Percentiles rank a stretch among this genome's conserved stretches.
phyloP scores from a whole-genome alignment of 2,797 vertebrate species.

The Anabas testudineus region DNA sequence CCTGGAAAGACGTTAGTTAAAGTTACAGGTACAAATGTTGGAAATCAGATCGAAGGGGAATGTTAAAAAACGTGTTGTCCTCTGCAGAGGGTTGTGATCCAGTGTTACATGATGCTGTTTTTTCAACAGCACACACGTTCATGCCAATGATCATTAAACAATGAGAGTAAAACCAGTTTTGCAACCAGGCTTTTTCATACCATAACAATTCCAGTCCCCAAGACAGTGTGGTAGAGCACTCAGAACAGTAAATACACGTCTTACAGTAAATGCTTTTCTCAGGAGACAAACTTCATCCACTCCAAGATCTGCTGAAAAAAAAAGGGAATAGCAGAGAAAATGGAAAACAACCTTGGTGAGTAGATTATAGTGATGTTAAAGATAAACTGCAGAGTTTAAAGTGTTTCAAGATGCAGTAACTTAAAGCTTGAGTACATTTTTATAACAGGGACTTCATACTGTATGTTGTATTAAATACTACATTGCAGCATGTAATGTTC shows the following conservation, averaged over 20 bases:
- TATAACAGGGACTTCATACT: neutral
- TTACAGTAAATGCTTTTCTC: neutral
- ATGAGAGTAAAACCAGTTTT: conserved; percentile 7
- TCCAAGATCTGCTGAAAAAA: neutral
- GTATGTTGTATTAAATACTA: neutral
- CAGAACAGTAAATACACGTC: neutral
- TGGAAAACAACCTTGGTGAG: conserved; percentile 37
- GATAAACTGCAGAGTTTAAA: neutral
- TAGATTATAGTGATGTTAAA: neutral
- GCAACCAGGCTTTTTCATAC: too few relatives aligned
- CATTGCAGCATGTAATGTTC: neutral
- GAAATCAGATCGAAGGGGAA: too few relatives aligned
- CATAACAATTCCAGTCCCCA: neutral
- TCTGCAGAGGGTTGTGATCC: too few relatives aligned
- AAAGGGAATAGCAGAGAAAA: conserved; percentile 24
- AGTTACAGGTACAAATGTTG: too few relatives aligned
- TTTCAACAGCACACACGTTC: too few relatives aligned
- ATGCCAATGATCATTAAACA: too few relatives aligned
- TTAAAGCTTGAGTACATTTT: neutral
- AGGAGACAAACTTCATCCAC: neutral
- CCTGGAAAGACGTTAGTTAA: too few relatives aligned
- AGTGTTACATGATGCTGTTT: too few relatives aligned
- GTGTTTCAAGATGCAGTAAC: neutral
- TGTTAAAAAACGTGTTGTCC: too few relatives aligned
- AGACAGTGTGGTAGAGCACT: neutral